Evolutionary conservation across 2,888 invertebrate genomes (phyloP).

Genomic region (Cancer borealis): DNA sequence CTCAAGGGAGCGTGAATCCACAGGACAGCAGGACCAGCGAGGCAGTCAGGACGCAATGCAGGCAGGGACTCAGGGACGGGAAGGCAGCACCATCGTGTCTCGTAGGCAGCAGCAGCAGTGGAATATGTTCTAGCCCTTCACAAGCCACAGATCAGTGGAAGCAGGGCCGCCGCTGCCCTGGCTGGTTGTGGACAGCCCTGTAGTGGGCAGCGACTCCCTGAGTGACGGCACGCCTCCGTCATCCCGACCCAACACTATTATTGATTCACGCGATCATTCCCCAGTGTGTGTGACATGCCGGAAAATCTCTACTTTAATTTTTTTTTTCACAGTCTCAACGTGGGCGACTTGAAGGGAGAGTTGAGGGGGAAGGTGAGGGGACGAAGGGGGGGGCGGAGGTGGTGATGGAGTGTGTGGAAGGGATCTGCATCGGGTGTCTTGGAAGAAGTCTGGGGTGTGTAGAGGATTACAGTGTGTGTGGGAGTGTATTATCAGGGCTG

Average conservation of each 20-base stretch:
- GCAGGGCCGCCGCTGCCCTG: background rate
- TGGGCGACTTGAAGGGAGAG: background rate
- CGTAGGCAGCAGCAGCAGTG: background rate
- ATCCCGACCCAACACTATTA: slow-evolving; percentile 2
- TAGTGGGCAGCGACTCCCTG: background rate
- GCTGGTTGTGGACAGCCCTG: background rate
- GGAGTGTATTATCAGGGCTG: background rate
- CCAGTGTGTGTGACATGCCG: background rate
- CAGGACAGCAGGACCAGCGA: slow-evolving; percentile 42
- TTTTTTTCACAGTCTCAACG: slow-evolving; percentile 10
- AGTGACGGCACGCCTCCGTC: background rate
- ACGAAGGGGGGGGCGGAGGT: background rate
- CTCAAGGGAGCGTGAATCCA: slow-evolving; percentile 5
- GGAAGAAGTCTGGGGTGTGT: background rate
- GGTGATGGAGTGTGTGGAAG: background rate
- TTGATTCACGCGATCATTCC: slow-evolving; percentile 15
- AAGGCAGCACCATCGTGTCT: background rate
- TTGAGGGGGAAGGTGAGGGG: background rate
- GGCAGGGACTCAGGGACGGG: slow-evolving; percentile 27
- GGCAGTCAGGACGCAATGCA: slow-evolving; percentile 24
- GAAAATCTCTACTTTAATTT: background rate
- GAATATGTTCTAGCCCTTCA: background rate
- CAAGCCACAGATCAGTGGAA: background rate
- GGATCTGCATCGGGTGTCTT: slow-evolving; percentile 28
- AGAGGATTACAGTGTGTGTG: slow-evolving; percentile 3